Evolutionary conservation across 2,888 invertebrate species (phyloP).

Genomic region (Dasypogon diadema): DNA sequence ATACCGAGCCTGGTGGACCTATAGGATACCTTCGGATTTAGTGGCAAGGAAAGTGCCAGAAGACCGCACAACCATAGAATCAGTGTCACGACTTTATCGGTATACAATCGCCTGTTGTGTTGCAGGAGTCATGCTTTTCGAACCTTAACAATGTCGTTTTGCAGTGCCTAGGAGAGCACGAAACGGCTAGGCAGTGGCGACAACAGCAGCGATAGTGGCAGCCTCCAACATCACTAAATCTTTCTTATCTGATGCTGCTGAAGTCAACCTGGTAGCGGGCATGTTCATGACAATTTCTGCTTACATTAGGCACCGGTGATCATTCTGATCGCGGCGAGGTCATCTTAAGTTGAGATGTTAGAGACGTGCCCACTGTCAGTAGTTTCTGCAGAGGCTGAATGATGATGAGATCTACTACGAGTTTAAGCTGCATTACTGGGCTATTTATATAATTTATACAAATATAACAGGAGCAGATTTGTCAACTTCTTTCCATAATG

Average conservation of each 20-base stretch:
- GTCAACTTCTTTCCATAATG: no score
- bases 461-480: no score
- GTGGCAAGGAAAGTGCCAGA: constrained; percentile 5
- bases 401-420: no score
- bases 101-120: constrained; percentile 59
- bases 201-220: constrained; percentile 46
- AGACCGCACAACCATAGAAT: background rate
- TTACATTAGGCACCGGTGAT: background rate
- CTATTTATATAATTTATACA: no score
- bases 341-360: constrained; percentile 43
- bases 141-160: constrained; percentile 58
- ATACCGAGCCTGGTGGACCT: background rate
- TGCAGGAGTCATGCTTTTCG: constrained; percentile 60
- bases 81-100: constrained; percentile 59
- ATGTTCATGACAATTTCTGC: constrained; percentile 7
- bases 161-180: constrained; percentile 45
- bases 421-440: no score
- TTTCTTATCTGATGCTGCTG: constrained; percentile 37
- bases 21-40: background rate
- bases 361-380: constrained; percentile 12
- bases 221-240: constrained; percentile 44
- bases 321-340: background rate
- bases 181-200: constrained; percentile 38
- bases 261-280: constrained; percentile 38
- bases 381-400: background rate